These are phyloP conservation scores for Helogale parvula DNA, from an alignment of 2,113 vertebrate genomes.

Conservation along the genomic window DNA sequence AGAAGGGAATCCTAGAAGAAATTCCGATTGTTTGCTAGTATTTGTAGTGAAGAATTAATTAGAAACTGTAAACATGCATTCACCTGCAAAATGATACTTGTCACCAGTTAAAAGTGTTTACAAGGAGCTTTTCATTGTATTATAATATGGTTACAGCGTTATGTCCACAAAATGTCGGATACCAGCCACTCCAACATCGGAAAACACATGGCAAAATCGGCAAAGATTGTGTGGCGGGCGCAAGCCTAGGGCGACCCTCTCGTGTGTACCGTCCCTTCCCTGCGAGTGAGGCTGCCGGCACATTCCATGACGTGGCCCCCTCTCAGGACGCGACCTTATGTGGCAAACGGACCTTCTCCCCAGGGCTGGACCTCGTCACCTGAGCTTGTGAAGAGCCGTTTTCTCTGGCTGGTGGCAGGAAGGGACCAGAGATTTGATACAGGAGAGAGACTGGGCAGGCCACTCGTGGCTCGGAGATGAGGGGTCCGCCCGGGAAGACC, in stretches of 20 bases:
- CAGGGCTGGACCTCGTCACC: neutral
- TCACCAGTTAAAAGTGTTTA: neutral
- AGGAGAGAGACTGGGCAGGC: no score
- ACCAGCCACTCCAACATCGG: no score
- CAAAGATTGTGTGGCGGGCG: no score
- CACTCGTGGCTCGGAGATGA: no score
- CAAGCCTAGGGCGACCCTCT: no score
- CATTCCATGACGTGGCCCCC: neutral
- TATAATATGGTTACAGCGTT: neutral
- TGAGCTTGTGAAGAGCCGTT: neutral
- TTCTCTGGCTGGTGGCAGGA: neutral
- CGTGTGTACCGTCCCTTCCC: no score
- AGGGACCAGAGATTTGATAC: neutral
- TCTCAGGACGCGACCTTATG: neutral
- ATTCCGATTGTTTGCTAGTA: neutral
- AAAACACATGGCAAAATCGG: neutral
- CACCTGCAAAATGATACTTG: neutral
- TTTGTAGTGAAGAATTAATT: neutral
- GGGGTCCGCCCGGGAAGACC: neutral
- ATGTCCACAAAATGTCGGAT: neutral
- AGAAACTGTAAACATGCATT: neutral
- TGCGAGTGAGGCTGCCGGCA: neutral
- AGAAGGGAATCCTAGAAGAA: neutral
- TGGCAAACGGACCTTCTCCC: neutral
- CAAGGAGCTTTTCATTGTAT: neutral